Base-by-base conservation (phyloP, 2,797 vertebrate species). In the Craterocephalus amniculus region DNA sequence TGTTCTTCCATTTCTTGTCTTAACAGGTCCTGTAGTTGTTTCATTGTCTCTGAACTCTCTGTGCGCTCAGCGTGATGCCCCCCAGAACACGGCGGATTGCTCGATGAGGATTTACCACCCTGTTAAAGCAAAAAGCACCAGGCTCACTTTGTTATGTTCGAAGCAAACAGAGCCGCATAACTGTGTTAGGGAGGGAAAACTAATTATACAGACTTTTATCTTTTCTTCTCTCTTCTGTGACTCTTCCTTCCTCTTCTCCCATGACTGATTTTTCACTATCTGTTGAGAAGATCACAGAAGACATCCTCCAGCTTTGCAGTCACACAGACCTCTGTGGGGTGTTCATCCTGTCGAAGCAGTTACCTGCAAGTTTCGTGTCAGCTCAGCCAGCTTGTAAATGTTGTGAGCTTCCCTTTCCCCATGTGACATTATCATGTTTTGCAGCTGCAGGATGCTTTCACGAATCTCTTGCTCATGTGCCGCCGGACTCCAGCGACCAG, bases 251-350 rank as follows among this genome's bases (percentile, higher is more conserved):
- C 92, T 93, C 62, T 91, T 92, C 65, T 92, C 88, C 95, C 94
- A 95, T 9, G 85, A 94, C 73, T 95, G 94, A 67, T 86, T 91
- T 87, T 97, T 97, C 77, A 96, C 86, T 52, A 95, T 91, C 96
- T 97, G 81, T 60, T 24, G 13, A 66, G 48, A 36, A 73, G 52
- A 72, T 38, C 34, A 58, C 48, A 73, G 52, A 40, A 31, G 6
- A 1, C 2, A 40, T n/a, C 35, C 59, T 66, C 58, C 22, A 67
- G 49, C 29, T 31, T 1, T 57, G 22, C 43, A 16, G 60, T 75
- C 48, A 63, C 29, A 62, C 13, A 10, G 35, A 58, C 16, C 11
- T 24, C 10, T n/a, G n/a, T n/a, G n/a, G n/a, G n/a, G n/a, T n/a
- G n/a, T n/a, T n/a, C n/a, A n/a, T n/a, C n/a, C n/a, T n/a, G n/a